Evolutionary conservation across 2,888 invertebrate species (phyloP), one percentile per base, ranked within the genome.

Genomic region (Athripsodes cinereus): DNA sequence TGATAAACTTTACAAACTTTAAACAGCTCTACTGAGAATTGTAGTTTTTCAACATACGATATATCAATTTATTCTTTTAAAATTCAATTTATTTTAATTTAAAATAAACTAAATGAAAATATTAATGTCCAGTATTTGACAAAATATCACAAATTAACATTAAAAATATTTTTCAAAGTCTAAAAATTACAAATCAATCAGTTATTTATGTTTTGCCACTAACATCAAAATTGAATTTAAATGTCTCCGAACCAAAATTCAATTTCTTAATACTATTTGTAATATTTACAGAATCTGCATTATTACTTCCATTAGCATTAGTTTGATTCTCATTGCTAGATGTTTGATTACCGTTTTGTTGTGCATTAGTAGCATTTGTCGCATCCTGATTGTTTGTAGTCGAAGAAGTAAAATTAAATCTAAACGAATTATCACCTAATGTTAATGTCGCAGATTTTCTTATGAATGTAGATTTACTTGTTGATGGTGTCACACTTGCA

Each of bases 171-270:
- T n/a, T n/a, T n/a, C n/a, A n/a, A n/a, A n/a, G n/a, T n/a, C n/a
- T n/a, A n/a, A n/a, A n/a, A n/a, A n/a, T n/a, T n/a, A n/a, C n/a
- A n/a, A n/a, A n/a, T n/a, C n/a, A n/a, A n/a, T n/a, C n/a, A n/a
- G n/a, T n/a, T n/a, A n/a, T n/a, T n/a, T n/a, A 26, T 26, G 26
- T 26, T 26, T 26, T 10, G 3, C 26, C 26, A 26, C 10, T 10
- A 3, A 26, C 56, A 19, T 71, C 67, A 74, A 88, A 87, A 73
- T 86, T 85, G 74, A 88, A 88, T 69, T 79, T 83, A 72, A 87
- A 88, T 58, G 73, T 74, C 61, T 80, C 76, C 5, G 40, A 40
- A 62, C 74, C 75, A 20, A 62, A 73, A 72, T 56, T 70, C 67
- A 69, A 80, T 80, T 67, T 55, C 62, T 57, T 73, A 73, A 62